Base-by-base conservation (phyloP, 1,140 invertebrate genomes). In the Schlechtendalia chinensis region DNA sequence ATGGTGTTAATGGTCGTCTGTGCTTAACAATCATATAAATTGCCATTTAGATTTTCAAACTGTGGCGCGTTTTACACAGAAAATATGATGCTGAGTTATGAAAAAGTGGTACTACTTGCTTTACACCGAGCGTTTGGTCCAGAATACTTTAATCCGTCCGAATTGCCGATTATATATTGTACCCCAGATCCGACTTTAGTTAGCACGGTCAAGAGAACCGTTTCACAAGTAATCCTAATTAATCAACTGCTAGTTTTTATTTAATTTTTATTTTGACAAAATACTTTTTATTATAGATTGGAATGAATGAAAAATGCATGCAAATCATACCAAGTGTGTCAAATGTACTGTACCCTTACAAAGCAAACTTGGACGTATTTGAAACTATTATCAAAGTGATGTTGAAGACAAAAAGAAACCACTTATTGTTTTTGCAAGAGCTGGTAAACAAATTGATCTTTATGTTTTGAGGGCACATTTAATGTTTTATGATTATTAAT, bases 401-500 rank as follows among this genome's bases (percentile, higher is more conserved):
- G 11, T 71, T 59, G 65, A 80, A 72, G 71, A 69, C 24, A 53
- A 56, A 27, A 54, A 27, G 19, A 56, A 56, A 47, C 53, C 53
- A 29, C 27, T 77, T 6, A 67, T 81, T 56, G 39, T 81, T 69
- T 61, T 81, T 80, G 80, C 27, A 32, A 84, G 93, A 92, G 0
- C 93, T 93, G 0, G 75, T 79, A 79, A 77, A 10, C n/a, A 50
- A 50, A 1, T 12, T 12, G 1, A 39, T 50, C 1, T 1, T 50
- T 24, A 50, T 29, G 0, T 39, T 39, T 39, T 39, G 3, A 4
- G 8, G 3, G 8, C 32, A 39, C 8, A 39, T 72, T n/a, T 32
- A 29, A 53, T 53, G 10, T n/a, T 69, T 69, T n/a, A 16, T 50
- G 17, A 39, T 39, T 29, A 45, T 91, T 92, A 8, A 87, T 59